Conservation (phyloP, 2,113 vertebrate genomes). For the Astatotilapia flaviijosephi region DNA sequence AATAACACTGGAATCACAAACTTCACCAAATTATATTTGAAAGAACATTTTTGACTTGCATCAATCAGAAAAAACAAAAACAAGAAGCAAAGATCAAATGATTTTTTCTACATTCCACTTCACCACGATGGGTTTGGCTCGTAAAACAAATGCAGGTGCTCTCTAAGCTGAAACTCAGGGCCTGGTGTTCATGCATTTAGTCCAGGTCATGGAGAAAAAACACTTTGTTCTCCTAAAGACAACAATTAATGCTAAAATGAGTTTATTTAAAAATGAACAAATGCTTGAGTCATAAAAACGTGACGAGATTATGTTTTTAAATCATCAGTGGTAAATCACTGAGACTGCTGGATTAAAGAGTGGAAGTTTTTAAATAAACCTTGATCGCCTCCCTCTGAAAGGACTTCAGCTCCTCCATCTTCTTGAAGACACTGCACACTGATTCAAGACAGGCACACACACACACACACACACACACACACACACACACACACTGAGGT, state of each 20-base stretch:
- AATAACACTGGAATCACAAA: not conserved
- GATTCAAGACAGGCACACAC: not conserved
- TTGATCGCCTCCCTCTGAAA: not conserved
- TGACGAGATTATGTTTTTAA: not conserved
- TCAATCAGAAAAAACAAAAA: not conserved
- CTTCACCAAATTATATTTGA: rapidly evolving
- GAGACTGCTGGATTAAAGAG: not conserved
- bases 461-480: not conserved
- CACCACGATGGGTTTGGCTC: not conserved
- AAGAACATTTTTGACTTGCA: not conserved
- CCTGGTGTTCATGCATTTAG: not conserved
- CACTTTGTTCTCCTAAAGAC: not conserved
- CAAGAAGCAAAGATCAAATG: not conserved
- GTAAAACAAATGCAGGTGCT: not conserved
- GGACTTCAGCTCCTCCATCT: not conserved
- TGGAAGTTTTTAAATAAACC: not conserved
- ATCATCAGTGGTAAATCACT: not conserved
- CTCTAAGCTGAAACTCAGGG: not conserved
- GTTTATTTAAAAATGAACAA: not conserved
- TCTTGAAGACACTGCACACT: not conserved
- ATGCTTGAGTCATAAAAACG: not conserved
- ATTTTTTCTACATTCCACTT: not conserved
- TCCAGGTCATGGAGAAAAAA: too few species aligned
- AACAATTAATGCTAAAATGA: not conserved
- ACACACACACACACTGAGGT: not conserved